Conservation (phyloP, 2,888 invertebrate genomes). For the Tenthredo amoena region DNA sequence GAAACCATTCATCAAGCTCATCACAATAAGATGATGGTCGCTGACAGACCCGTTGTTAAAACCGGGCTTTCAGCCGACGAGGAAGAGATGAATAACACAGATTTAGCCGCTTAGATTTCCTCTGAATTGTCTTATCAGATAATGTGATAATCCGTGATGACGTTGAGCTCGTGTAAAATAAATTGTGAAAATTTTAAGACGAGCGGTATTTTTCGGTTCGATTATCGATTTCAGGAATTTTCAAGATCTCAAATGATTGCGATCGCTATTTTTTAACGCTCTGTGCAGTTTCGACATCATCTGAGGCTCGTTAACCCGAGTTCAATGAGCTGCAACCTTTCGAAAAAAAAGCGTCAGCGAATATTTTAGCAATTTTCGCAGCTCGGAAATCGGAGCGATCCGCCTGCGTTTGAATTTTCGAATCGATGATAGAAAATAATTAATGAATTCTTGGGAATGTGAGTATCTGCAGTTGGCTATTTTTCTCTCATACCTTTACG, state of each 20-base stretch:
- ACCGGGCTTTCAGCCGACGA: neutral
- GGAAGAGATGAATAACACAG: conserved; percentile 8
- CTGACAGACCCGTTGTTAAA: conserved; percentile 64
- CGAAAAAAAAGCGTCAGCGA: neutral
- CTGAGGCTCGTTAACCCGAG: neutral
- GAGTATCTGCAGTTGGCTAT: too few relatives aligned
- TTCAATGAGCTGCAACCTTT: neutral
- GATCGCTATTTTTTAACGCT: neutral
- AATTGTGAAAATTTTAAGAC: neutral
- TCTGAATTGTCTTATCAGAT: neutral
- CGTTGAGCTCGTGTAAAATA: neutral
- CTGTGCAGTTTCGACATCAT: neutral
- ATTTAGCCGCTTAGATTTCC: conserved; percentile 6
- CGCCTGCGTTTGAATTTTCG: neutral
- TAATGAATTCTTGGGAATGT: neutral
- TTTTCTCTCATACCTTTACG: neutral
- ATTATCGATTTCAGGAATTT: neutral
- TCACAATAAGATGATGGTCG: conserved; percentile 64
- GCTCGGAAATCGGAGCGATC: too few relatives aligned
- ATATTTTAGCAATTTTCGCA: neutral
- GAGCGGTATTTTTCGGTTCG: neutral
- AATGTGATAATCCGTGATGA: neutral
- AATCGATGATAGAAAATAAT: neutral
- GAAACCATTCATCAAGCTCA: conserved; percentile 65
- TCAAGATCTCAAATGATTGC: neutral